Conservation (phyloP, 2,888 invertebrate species). For the Netelia virgata region DNA sequence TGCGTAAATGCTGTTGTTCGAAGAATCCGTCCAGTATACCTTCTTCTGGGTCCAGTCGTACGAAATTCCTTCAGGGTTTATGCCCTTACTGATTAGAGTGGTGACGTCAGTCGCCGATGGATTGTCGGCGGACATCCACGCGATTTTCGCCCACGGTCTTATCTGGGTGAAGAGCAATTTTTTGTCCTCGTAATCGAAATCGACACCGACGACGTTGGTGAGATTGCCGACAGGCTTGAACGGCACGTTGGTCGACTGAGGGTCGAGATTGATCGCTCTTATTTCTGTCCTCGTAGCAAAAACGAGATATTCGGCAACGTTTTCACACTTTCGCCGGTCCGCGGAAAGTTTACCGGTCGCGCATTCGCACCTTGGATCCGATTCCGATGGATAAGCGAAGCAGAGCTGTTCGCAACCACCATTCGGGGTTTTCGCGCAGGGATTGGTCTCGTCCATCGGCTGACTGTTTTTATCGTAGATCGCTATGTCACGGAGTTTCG, state of each 20-base stretch:
- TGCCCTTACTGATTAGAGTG: slow-evolving; percentile 91
- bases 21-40: slow-evolving; percentile 98
- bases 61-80: slow-evolving; percentile 97
- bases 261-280: slow-evolving; percentile 95
- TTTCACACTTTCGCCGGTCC: slow-evolving; percentile 91
- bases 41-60: slow-evolving; percentile 99
- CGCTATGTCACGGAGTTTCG: slow-evolving; percentile 94
- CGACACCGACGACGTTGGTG: slow-evolving; percentile 97
- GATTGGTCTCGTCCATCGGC: slow-evolving; percentile 93
- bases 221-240: slow-evolving; percentile 94
- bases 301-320: slow-evolving; percentile 95
- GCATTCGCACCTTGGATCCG: slow-evolving; percentile 93
- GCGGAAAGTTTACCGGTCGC: slow-evolving; percentile 92
- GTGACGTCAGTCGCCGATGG: slow-evolving; percentile 88
- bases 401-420: slow-evolving; percentile 98
- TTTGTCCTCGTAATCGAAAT: slow-evolving; percentile 96
- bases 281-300: slow-evolving; percentile 98
- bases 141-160: slow-evolving; percentile 95
- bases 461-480: slow-evolving; percentile 96
- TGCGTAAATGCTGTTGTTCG: slow-evolving; percentile 96
- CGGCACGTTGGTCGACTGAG: slow-evolving; percentile 92
- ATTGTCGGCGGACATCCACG: slow-evolving; percentile 91
- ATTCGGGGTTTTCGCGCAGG: slow-evolving; percentile 91
- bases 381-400: slow-evolving; percentile 94
- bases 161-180: slow-evolving; percentile 97